phyloP scores from a whole-genome alignment of 1,140 invertebrate species.

The Eriosoma lanigerum region DNA sequence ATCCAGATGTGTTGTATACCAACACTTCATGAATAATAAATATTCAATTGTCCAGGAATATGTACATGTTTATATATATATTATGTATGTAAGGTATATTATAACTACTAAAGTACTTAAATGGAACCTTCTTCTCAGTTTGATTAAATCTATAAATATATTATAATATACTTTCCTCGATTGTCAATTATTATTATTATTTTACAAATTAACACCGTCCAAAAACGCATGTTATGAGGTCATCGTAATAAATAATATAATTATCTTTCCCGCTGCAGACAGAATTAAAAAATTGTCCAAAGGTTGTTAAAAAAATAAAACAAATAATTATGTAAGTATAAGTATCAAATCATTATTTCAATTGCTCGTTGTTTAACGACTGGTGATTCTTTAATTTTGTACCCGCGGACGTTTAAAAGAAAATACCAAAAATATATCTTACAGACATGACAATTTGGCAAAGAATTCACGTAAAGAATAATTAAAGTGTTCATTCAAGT shows the following conservation, averaged over 20 bases:
- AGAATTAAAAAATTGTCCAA: conserved; percentile 17
- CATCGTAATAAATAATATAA: no score
- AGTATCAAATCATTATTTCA: no score
- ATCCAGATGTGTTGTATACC: background rate
- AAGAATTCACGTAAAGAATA: background rate
- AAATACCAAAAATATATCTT: background rate
- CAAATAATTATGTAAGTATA: no score
- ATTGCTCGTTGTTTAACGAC: background rate
- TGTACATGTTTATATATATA: background rate
- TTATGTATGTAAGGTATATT: no score
- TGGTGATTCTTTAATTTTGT: conserved; percentile 1
- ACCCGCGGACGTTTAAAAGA: background rate
- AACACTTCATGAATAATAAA: background rate
- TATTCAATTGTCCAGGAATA: background rate
- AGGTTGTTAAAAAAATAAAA: conserved; percentile 7
- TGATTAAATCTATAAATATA: no score
- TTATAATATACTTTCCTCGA: no score
- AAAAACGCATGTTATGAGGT: no score
- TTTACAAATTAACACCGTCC: no score
- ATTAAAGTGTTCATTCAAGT: conserved; percentile 5
- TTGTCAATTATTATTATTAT: no score
- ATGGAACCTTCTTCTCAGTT: background rate
- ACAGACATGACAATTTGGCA: background rate
- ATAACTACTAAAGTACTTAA: background rate
- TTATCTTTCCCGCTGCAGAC: no score